These are phyloP conservation scores for Thryonomys swinderianus DNA, from an alignment of 2,113 vertebrate genomes.

Conservation along the genomic window DNA sequence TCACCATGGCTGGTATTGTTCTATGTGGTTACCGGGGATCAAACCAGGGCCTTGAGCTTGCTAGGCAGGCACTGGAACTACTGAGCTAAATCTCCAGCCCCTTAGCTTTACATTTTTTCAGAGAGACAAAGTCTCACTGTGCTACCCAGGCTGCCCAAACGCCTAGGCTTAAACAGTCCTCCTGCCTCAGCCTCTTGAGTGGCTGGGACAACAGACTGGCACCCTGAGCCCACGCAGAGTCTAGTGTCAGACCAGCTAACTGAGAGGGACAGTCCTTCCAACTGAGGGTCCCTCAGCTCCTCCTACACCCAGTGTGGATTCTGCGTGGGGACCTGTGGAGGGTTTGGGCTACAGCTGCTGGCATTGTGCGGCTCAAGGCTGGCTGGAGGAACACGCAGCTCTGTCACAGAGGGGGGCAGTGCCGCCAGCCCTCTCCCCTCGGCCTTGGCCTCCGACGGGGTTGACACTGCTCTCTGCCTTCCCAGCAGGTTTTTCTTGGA, in stretches of 20 bases:
- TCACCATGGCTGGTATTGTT: too few relatives aligned
- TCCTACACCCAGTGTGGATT: not conserved
- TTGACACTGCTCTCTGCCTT: constrained; percentile 33
- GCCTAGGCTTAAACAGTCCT: not conserved
- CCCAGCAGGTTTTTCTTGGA: constrained; percentile 53
- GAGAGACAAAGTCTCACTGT: not conserved
- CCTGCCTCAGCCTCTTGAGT: not conserved
- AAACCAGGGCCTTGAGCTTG: too few relatives aligned
- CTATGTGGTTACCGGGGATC: too few relatives aligned
- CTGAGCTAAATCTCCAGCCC: too few relatives aligned
- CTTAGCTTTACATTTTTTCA: not conserved
- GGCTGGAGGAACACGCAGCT: not conserved
- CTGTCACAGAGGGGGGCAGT: not conserved
- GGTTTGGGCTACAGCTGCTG: not conserved
- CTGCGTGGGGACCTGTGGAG: not conserved
- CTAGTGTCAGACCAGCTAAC: not conserved
- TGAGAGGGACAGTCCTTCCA: not conserved
- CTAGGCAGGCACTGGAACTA: too few relatives aligned
- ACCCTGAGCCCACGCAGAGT: not conserved
- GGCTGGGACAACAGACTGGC: not conserved
- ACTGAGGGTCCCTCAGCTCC: not conserved
- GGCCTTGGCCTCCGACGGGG: not conserved
- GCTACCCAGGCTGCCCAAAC: not conserved
- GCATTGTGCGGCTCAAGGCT: not conserved
- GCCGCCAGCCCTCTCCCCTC: not conserved